Base-by-base conservation (phyloP, 1,140 invertebrate species). In the Bemisia tabaci region DNA sequence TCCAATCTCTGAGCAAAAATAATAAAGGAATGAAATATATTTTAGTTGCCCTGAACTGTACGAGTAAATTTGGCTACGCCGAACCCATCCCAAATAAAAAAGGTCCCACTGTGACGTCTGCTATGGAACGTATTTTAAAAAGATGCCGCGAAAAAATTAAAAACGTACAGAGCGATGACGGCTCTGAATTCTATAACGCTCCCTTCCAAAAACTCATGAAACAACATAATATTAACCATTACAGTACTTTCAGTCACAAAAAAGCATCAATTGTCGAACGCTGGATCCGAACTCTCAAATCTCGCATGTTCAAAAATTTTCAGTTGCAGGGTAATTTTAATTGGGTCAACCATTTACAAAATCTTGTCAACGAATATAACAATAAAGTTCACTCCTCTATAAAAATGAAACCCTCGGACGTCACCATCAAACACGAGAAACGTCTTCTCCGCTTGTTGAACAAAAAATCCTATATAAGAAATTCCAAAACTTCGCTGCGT, bases 21-120 rank as follows among this genome's bases (percentile, higher is more conserved):
- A 81, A 82, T 73, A 71, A 73, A 59, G 72, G 73, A 25, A 76
- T 71, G 69, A 75, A 75, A 65, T 81, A 77, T 70, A 70, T 82
- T 27, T 69, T 82, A 63, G 75, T 74, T 25, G 73, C 78, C 2
- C 80, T 82, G 64, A 77, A 81, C 71, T 68, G 70, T 23, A 79
- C 79, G 71, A 75, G 73, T 64, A 82, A 80, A 73, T 78, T 73
- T 71, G 76, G 77, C 24, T 82, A 74, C 74, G 75, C 75, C 22
- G 58, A 75, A 24, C 75, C 77, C 5, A 24, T 82, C 27, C 79
- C 79, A 75, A 75, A 67, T n/a, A 82, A 82, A 74, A 78, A 66
- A 63, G 75, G 70, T 59, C 67, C 67, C 68, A 69, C 74, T 62
- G 71, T 77, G 2, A 69, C 67, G 2, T 66, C 62, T n/a, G 74